Percentiles rank a stretch among this genome's conserved stretches.
Evolutionary conservation across 2,113 vertebrate species (phyloP).

Genomic region (Aegithalos caudatus): DNA sequence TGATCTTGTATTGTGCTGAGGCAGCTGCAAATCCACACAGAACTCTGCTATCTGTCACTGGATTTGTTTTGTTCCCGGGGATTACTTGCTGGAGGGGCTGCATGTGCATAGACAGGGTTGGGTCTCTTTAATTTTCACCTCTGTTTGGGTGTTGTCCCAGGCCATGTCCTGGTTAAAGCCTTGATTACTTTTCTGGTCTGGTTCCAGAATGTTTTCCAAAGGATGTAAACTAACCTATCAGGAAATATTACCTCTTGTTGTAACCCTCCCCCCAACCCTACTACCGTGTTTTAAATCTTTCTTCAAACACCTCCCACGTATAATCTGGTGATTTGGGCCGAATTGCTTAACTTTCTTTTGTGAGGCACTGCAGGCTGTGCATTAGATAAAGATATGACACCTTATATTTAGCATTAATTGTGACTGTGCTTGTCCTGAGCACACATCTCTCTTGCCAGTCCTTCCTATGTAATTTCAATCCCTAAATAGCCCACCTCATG

Average conservation of each 20-base stretch:
- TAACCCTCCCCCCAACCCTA: conserved; percentile 12
- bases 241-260: conserved; percentile 35
- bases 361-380: background rate
- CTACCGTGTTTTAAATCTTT: conserved; percentile 22
- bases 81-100: background rate
- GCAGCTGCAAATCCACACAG: background rate
- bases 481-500: conserved; percentile 59
- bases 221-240: conserved; percentile 35
- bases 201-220: conserved; percentile 29
- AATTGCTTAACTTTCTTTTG: conserved; percentile 52
- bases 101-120: background rate
- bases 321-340: conserved; percentile 38
- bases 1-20: background rate
- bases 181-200: background rate
- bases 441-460: background rate
- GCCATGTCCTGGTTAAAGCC: background rate
- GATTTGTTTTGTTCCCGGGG: background rate
- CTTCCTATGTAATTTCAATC: conserved; percentile 63
- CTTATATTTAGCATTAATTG: conserved; percentile 72
- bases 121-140: background rate
- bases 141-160: background rate
- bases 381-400: conserved; percentile 53
- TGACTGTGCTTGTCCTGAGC: conserved; percentile 13
- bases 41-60: background rate
- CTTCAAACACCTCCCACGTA: conserved; percentile 37